Percentiles rank a stretch among this genome's conserved stretches.
Conservation (phyloP, 2,113 vertebrate genomes). For the Pteropus alecto region DNA sequence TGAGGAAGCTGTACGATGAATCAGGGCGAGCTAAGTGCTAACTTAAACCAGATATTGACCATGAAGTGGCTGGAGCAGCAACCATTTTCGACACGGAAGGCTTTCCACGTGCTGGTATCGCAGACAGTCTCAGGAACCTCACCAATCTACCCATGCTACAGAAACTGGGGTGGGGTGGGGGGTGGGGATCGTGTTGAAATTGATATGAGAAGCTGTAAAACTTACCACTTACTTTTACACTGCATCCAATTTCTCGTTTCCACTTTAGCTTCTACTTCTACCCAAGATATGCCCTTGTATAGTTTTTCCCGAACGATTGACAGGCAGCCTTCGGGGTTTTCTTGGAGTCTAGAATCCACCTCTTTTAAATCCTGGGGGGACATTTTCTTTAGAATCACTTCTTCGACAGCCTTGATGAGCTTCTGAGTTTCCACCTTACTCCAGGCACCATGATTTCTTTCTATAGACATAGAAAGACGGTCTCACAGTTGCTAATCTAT, state of each 20-base stretch:
- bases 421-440: conserved; percentile 75
- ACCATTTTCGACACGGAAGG: fast-evolving
- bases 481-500: background rate
- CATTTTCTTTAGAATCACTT: conserved; percentile 75
- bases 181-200: fast-evolving
- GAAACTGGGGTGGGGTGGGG: fast-evolving
- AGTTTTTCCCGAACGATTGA: conserved; percentile 73
- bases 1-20: background rate
- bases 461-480: conserved; percentile 51
- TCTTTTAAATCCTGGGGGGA: background rate
- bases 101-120: fast-evolving
- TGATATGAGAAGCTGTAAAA: background rate
- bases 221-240: conserved; percentile 87
- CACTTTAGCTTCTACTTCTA: conserved; percentile 81
- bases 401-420: conserved; percentile 78
- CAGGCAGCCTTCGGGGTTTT: background rate
- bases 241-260: conserved; percentile 84
- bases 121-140: fast-evolving
- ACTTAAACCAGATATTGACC: background rate
- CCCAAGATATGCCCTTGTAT: conserved; percentile 79
- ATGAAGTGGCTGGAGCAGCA: fast-evolving
- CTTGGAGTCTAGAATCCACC: background rate
- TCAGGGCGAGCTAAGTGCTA: fast-evolving
- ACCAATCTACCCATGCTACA: fast-evolving
- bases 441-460: conserved; percentile 79